Percentiles rank a stretch among this genome's conserved stretches.
Conservation (phyloP, 2,797 vertebrate species). For the Tinamus major region DNA sequence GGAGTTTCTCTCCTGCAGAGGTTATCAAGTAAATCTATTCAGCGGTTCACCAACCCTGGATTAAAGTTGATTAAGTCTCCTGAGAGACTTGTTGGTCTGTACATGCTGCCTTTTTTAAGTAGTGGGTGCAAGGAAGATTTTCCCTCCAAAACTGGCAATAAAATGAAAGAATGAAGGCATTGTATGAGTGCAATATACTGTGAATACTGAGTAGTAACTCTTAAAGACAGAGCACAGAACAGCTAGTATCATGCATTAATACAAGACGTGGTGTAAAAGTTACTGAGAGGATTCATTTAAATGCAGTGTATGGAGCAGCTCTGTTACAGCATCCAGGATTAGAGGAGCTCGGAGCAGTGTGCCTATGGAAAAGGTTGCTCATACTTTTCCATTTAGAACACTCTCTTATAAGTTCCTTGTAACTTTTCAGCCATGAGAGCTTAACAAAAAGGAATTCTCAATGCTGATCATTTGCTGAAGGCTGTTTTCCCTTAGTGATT, state of each 20-base stretch:
- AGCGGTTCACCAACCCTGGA: not conserved
- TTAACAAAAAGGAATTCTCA: slow-evolving; percentile 9
- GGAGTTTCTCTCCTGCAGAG: not conserved
- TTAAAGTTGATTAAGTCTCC: not conserved
- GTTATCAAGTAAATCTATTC: slow-evolving; percentile 18
- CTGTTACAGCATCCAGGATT: not conserved
- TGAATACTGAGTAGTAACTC: not conserved
- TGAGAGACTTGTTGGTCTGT: not conserved
- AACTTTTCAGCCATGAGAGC: slow-evolving; percentile 46
- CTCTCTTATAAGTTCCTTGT: slow-evolving; percentile 1
- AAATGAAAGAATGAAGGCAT: not conserved
- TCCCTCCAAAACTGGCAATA: not conserved
- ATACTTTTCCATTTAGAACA: not conserved
- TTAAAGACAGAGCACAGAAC: not conserved
- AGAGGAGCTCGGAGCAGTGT: not conserved
- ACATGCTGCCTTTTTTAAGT: not conserved
- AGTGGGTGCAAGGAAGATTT: not conserved
- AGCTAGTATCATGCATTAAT: not conserved
- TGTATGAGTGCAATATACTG: not conserved
- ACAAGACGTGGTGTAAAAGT: not conserved
- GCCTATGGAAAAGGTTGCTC: not conserved
- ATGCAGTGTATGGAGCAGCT: not conserved
- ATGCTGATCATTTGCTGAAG: slow-evolving; percentile 13
- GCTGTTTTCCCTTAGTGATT: not conserved
- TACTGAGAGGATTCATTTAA: slow-evolving; percentile 18